Evolutionary conservation across 2,113 vertebrate genomes (phyloP).

Genomic region (human): GRCh38 chr21:19653001-19653500

Average conservation of each 20-base stretch:
- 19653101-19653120: background rate
- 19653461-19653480: background rate
- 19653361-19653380: background rate
- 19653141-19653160: background rate
- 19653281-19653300: background rate
- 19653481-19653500: background rate
- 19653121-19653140: background rate
- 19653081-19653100: background rate
- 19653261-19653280: background rate
- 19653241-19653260: background rate
- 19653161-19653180: background rate
- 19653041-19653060: background rate
- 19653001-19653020: background rate
- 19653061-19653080: background rate
- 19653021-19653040: background rate
- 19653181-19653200: background rate
- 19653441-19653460: background rate
- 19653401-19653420: background rate
- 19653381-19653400: background rate
- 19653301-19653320: background rate
- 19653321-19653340: background rate
- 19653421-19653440: background rate
- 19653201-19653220: background rate
- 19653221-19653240: background rate
- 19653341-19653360: background rate